Evolutionary conservation across 2,113 vertebrate species (phyloP).

Genomic region (Lepisosteus osseus): DNA sequence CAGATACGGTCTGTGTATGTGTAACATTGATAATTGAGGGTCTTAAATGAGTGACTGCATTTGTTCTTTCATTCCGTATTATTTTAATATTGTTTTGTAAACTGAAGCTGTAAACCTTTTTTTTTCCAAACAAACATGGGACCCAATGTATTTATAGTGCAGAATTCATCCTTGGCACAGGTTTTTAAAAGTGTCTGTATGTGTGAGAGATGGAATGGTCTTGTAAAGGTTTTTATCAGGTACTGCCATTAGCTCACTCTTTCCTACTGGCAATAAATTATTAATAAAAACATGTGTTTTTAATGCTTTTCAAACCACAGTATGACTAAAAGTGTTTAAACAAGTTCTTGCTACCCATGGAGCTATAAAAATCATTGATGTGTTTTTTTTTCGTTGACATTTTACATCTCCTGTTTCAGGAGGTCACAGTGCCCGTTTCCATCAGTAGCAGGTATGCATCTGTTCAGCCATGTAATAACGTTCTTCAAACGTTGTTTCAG

Average conservation of each 20-base stretch:
- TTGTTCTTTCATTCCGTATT: constrained; percentile 60
- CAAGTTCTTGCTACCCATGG: too few species aligned
- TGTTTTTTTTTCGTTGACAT: too few species aligned
- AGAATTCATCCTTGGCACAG: constrained; percentile 85
- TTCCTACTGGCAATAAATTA: constrained; percentile 99
- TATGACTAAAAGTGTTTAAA: too few species aligned
- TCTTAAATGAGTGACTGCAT: constrained; percentile 83
- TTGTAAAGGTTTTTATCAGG: constrained; percentile 98
- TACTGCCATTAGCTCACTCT: constrained; percentile 96
- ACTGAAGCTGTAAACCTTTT: constrained; percentile 80
- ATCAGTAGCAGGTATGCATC: too few species aligned
- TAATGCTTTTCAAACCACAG: neutral
- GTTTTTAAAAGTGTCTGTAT: constrained; percentile 89
- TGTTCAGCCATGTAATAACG: too few species aligned
- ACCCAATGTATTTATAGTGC: constrained; percentile 89
- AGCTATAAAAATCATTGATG: too few species aligned
- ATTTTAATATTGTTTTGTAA: constrained; percentile 62
- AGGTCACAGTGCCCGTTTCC: too few species aligned
- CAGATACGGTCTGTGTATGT: constrained; percentile 64
- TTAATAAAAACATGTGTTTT: constrained; percentile 80
- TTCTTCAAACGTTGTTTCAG: too few species aligned
- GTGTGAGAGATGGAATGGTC: constrained; percentile 91
- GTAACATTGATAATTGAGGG: constrained; percentile 65
- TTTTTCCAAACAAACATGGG: constrained; percentile 87
- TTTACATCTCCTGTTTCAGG: too few species aligned